Evolutionary conservation across 2,888 invertebrate genomes (phyloP), one percentile per base, ranked within the genome.

Genomic region (Heterodera filipjevi): DNA sequence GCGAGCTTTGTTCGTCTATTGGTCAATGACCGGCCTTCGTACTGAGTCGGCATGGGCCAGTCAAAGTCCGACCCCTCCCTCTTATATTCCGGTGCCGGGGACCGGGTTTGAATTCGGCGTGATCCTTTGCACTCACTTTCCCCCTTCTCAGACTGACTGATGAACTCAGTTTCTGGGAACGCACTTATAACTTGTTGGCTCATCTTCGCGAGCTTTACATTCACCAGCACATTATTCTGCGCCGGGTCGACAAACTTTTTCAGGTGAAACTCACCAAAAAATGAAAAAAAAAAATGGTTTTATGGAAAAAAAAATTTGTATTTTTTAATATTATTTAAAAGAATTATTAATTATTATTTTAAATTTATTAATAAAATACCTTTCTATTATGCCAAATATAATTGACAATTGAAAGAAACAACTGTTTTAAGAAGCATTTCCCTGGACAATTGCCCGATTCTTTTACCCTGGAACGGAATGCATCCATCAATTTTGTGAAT

Each of bases 11-110:
- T 89, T 85, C 82, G 81, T 89, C 71, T 89, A 89, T 77, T 89
- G 87, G 87, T 87, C 87, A 33, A 82, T 86, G 84, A 89, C 87
- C 2, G 82, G 84, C 5, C 78, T 89, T 66, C 84, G 89, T 30
- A 87, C 89, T 12, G 89, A 89, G 81, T 87, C 87, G 8, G 89
- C 89, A 1, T 89, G 89, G 89, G 83, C 87, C 33, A 85, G 87
- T 76, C 89, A 89, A 46, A 83, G 82, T 16, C 89, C 89, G 35
- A 83, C 82, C 32, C 89, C 89, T 22, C 89, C 89, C 10, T 85
- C 85, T 44, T 89, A 89, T 77, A 83, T 89, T 22, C 89, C 89
- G 16, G 89, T 87, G 16, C 86, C 87, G 10, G 89, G 89, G 6
- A 88, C 89, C 22, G 86, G 84, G 83, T 85, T 64, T 44, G 66